Evolutionary conservation across 2,888 invertebrate species (phyloP), one percentile per base, ranked within the genome.

Genomic region (Gymnosoma rotundatum): DNA sequence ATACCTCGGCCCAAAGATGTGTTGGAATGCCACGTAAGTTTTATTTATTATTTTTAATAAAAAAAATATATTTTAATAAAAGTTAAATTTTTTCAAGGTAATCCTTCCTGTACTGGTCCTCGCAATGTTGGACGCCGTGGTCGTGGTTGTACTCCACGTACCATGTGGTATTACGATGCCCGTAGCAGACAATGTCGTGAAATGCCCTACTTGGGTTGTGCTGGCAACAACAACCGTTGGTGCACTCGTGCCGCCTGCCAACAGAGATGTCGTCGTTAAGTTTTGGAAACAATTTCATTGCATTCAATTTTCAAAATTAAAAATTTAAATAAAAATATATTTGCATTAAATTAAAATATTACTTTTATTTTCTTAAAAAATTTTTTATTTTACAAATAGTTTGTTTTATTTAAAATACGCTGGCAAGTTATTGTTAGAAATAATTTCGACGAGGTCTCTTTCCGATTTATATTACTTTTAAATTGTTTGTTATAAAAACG

Each of bases 141-240:
- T 16, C 16, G 5, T 48, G 16, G 45, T 14, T 76, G 76, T 52
- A 45, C 25, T 4, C 21, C 56, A 2, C 42, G 76, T 5, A 52
- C 5, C 4, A 76, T 64, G 82, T 85, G 84, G 84, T 66, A 82
- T 52, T 82, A 64, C 48, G 64, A 85, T 74, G 25, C 60, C 12
- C 56, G 70, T 8, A 18, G 14, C 12, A 18, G 73, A 18, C 56
- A 36, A 32, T 84, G 84, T 61, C 48, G 45, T 16, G 18, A 48
- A 20, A 36, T 85, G 21, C 52, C 36, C 14, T 85, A 85, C 25
- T 56, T 73, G 32, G 84, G 84, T 42, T 85, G 84, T 70, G 66
- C 38, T 20, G 84, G 84, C 25, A 84, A 74, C 61, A 69, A 73
- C 16, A 84, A 84, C 69, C 80, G 80, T 54, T 76, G 60, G 54